Base-by-base conservation (phyloP, 2,113 vertebrate species). In the Antechinus stuartii region DNA sequence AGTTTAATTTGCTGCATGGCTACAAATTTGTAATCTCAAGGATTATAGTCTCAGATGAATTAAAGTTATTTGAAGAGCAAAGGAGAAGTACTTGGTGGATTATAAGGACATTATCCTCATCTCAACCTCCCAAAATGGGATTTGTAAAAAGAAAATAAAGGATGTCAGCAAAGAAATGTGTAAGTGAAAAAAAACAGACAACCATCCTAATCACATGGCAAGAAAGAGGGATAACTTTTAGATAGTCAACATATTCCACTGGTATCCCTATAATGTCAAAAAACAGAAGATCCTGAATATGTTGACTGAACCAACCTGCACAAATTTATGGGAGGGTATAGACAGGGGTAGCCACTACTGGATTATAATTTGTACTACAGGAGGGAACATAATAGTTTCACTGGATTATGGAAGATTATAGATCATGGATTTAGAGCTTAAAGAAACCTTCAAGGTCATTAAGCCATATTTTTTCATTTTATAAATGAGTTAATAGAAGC, bases 1-100 rank as follows among this genome's bases (percentile, higher is more conserved):
- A 22, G 49, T 94, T 54, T 96, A 84, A 84, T 84, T 84, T 84
- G n/a, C 61, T 42, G n/a, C 19, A 84, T 84, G n/a, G n/a, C 19
- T 42, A 42, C 68, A 84, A 68, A 30, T 35, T 9, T 68, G 57
- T 49, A 49, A 5, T 49, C 49, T 35, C 57, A 68, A 84, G n/a
- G n/a, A 42, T 8, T 84, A 5, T 19, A 42, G 16, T 84, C 5
- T 84, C 68, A 23, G n/a, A 42, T 84, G 16, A 42, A 84, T 42
- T 84, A 23, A 76, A 84, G 16, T 84, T 19, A 84, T 84, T 6
- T n/a, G 42, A 84, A 84, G 68, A 68, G 30, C 57, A 68, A 91
- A 19, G 47, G 93, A 11, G 91, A 68, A 0, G 2, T 47, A 46
- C 27, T 35, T 92, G 30, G 53, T 92, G 6, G 54, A 35, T 57